Evolutionary conservation across 2,888 invertebrate genomes (phyloP), one percentile per base, ranked within the genome.

Genomic region (Pristionchus japonicus): DNA sequence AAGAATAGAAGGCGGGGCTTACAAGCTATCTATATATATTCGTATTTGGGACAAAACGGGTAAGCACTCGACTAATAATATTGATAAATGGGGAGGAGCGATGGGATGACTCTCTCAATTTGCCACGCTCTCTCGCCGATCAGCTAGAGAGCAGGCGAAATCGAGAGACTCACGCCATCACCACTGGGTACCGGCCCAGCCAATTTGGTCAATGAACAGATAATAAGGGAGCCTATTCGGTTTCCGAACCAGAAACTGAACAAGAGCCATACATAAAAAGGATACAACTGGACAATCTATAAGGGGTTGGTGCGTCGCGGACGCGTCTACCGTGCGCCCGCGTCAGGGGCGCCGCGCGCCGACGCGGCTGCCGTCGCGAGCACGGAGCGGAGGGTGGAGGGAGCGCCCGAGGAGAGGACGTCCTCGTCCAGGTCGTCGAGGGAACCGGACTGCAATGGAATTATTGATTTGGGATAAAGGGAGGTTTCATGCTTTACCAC

Each of bases 311-410:
- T n/a, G 57, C 57, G 57, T 6, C 57, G 57, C 57, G 57, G 61
- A 15, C 34, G 64, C 64, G 70, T 23, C 70, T 37, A 40, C 77
- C 43, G 43, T 27, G 43, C 77, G 23, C 43, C 23, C 43, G 77
- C 77, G 40, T 40, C 67, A 27, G 23, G n/a, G 57, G 23, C 17
- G 20, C 74, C 77, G 20, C 43, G 43, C 43, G 43, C 77, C 3
- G 77, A 43, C 27, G 77, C 77, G 11, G 77, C 67, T 11, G 67
- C 67, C 67, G 67, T 34, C 47, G 77, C 77, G 17, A 77, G 77
- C n/a, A 77, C 77, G 77, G 77, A 77, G 77, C 77, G 77, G 47
- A 77, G 77, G 27, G 77, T 77, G 4, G 77, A 77, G 77, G 77
- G n/a, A 23, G 77, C 77, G 47, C n/a, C 77, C n/a, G 77, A 23